Evolutionary conservation across 2,113 vertebrate genomes (phyloP).

Genomic region (Mesitornis unicolor): DNA sequence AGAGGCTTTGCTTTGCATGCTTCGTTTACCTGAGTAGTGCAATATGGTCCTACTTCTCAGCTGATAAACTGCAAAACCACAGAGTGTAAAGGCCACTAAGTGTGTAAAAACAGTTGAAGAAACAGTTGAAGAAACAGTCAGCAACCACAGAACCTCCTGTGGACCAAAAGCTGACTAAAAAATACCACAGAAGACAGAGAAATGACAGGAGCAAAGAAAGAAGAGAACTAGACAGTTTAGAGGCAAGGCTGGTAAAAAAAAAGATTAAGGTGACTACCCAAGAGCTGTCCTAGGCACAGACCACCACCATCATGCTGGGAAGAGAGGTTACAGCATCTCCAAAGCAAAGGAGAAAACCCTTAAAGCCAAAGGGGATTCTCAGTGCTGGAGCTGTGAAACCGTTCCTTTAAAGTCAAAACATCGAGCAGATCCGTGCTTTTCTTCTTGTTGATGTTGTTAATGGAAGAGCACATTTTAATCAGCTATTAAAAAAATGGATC

Average conservation of each 20-base stretch:
- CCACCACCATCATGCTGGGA: not conserved
- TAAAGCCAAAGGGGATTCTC: not conserved
- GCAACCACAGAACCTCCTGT: not conserved
- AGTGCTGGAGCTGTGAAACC: not conserved
- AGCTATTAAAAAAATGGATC: not conserved
- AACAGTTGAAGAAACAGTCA: not conserved
- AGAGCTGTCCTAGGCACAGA: not conserved
- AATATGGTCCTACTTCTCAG: not conserved
- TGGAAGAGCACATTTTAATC: not conserved
- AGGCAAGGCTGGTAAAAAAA: not conserved
- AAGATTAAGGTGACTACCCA: not conserved
- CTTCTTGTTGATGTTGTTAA: too few species aligned
- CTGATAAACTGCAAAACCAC: not conserved
- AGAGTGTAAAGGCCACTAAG: not conserved
- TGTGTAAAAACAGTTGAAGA: not conserved
- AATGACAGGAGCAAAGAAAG: not conserved
- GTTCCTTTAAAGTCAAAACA: not conserved
- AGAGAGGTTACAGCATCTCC: not conserved
- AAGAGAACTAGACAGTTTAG: not conserved
- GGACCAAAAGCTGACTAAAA: not conserved
- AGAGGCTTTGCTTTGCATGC: not conserved
- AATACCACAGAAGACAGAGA: not conserved
- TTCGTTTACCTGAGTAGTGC: not conserved
- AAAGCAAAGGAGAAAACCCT: not conserved
- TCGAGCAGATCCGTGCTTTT: not conserved